Conservation (phyloP, 2,113 vertebrate genomes). For the Motacilla tschutschensis region DNA sequence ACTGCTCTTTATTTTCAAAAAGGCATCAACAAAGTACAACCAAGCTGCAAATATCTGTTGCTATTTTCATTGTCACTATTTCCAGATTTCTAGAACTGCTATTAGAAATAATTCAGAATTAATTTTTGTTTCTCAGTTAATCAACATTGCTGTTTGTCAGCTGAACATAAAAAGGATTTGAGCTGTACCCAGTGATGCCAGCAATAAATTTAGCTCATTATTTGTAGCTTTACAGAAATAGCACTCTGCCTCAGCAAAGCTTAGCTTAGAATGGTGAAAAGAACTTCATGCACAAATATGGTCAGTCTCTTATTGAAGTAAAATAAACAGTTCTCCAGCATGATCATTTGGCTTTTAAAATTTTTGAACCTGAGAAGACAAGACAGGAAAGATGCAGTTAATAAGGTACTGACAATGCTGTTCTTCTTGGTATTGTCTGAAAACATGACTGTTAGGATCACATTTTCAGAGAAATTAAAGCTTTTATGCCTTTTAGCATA, state of each 20-base stretch:
- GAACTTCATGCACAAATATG: background rate
- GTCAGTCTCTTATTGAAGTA: background rate
- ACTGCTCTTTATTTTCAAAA: background rate
- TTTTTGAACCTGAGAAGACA: background rate
- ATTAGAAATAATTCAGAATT: background rate
- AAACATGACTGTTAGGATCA: background rate
- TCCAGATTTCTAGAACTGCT: background rate
- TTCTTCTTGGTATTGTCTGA: background rate
- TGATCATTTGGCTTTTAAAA: background rate
- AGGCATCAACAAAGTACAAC: background rate
- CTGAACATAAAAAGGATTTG: background rate
- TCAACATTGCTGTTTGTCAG: background rate
- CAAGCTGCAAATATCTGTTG: background rate
- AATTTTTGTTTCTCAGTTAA: background rate
- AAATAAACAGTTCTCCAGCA: background rate
- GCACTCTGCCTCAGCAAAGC: background rate
- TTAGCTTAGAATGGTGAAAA: background rate
- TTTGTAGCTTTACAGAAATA: background rate
- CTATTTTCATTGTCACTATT: background rate
- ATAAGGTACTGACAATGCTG: background rate
- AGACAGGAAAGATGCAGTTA: background rate
- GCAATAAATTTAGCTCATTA: conserved; percentile 16
- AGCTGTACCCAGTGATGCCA: background rate
- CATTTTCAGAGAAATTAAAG: background rate
- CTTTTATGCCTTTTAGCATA: background rate